Conservation (phyloP, 2,797 vertebrate genomes). For the Capromys pilorides region DNA sequence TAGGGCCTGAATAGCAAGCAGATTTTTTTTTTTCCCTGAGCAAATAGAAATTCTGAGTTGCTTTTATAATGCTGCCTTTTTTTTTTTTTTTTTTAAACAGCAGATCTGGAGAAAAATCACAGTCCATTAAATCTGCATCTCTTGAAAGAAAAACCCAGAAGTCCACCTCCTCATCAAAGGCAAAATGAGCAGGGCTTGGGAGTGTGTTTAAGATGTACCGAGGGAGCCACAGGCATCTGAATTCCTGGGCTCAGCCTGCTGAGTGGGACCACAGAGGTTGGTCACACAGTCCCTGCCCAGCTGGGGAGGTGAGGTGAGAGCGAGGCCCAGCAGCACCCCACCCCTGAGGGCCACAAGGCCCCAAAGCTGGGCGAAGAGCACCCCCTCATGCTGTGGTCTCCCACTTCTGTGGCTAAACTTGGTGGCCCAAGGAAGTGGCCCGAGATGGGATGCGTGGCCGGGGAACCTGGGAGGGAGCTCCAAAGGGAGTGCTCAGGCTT, state of each 20-base stretch:
- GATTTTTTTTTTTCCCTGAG: constrained; percentile 71
- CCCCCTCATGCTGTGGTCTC: neutral
- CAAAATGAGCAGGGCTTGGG: constrained; percentile 43
- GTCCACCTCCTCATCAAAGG: constrained; percentile 71
- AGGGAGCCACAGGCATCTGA: neutral
- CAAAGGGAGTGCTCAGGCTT: neutral
- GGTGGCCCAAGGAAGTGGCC: neutral
- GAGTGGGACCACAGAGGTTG: neutral
- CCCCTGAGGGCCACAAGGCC: neutral
- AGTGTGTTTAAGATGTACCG: constrained; percentile 47
- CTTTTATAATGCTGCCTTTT: constrained; percentile 71
- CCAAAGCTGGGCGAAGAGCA: neutral
- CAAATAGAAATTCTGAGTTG: constrained; percentile 80
- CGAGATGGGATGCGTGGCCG: neutral
- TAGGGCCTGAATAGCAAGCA: constrained; percentile 77
- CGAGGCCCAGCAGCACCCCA: too few species aligned
- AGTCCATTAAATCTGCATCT: constrained; percentile 79
- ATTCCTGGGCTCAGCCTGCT: neutral
- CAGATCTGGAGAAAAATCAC: constrained; percentile 77
- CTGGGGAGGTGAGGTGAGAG: fast-evolving
- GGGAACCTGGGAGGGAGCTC: neutral
- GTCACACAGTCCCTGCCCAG: fast-evolving
- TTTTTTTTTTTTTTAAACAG: constrained; percentile 67
- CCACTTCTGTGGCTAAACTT: neutral
- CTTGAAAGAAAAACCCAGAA: constrained; percentile 78